Base-by-base conservation (phyloP, 2,888 invertebrate species). In the Dicyrtomina minuta region DNA sequence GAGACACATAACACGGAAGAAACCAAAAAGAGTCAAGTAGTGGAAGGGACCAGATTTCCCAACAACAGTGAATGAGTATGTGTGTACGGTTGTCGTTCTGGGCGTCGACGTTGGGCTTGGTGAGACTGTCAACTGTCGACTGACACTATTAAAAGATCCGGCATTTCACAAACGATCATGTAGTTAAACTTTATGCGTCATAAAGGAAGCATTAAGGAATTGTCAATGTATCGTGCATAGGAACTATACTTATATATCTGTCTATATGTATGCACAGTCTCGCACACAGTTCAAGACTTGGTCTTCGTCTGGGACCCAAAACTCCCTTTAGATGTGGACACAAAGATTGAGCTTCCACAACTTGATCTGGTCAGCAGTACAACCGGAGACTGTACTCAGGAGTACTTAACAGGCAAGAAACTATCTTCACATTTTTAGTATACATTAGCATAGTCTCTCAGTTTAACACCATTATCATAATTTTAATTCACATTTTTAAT, bases 261-360 rank as follows among this genome's bases (percentile, higher is more conserved):
- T n/a, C n/a, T n/a, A n/a, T n/a, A n/a, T n/a, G n/a, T n/a, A n/a
- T n/a, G n/a, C n/a, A 15, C 77, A 83, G 83, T 83, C 70, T 83
- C 82, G 0, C 82, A 83, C 77, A 83, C 83, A 1, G 81, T 80
- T 8, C 81, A 81, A 49, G 82, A 83, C 73, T 78, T 83, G 68
- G 77, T 81, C 41, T 82, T 83, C 72, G 78, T 79, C 64, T 83
- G 83, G 83, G 80, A 81, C 65, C 78, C 79, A 1, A 72, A 77
- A 0, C 76, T 79, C 13, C 80, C 82, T 5, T 72, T 82, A 17
- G 80, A 79, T 22, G 80, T 81, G n/a, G 79, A 80, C 64, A 74
- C 78, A 12, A 72, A 79, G 15, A 81, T 82, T 33, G 81, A 83
- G 68, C 79, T 83, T 51, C 83, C 83, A 0, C 83, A 83, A 75